These are phyloP conservation scores for Frankliniella intonsa DNA, from an alignment of 2,888 invertebrate species.

Conservation along the genomic window DNA sequence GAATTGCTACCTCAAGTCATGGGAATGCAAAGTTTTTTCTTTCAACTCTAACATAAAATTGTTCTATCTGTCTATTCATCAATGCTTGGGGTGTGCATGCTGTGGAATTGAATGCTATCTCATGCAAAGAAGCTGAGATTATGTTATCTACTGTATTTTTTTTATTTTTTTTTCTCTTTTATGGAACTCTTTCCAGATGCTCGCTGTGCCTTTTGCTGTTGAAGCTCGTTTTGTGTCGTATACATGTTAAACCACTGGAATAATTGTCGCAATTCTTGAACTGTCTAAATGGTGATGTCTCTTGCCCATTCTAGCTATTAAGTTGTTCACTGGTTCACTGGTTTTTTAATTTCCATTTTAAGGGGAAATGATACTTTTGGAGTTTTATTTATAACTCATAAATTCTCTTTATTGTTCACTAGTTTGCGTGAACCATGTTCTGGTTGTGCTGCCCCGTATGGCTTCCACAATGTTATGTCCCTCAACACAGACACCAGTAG, in stretches of 20 bases:
- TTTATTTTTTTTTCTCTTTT: not conserved
- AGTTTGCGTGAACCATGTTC: constrained; percentile 67
- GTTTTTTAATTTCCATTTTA: not conserved
- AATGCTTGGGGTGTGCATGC: not conserved
- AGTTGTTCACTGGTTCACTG: no score
- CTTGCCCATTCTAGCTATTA: no score
- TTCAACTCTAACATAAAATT: not conserved
- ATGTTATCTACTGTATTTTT: not conserved
- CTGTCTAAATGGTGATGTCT: no score
- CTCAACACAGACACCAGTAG: constrained; percentile 74
- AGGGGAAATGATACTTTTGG: not conserved
- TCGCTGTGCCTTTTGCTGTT: constrained; percentile 30
- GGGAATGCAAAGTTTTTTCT: not conserved
- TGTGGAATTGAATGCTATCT: not conserved
- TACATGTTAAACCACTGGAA: not conserved
- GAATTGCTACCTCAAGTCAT: no score
- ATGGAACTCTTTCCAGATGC: constrained; percentile 3
- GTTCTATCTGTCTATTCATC: not conserved
- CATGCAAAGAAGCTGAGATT: not conserved
- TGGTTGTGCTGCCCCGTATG: constrained; percentile 91
- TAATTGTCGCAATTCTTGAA: constrained; percentile 43
- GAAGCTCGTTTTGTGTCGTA: not conserved
- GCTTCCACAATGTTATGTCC: constrained; percentile 90
- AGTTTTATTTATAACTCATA: constrained; percentile 28
- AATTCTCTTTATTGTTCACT: constrained; percentile 30